Conservation (phyloP, 92 coral and sea anemone species). For the Palythoa grandiflora region DNA sequence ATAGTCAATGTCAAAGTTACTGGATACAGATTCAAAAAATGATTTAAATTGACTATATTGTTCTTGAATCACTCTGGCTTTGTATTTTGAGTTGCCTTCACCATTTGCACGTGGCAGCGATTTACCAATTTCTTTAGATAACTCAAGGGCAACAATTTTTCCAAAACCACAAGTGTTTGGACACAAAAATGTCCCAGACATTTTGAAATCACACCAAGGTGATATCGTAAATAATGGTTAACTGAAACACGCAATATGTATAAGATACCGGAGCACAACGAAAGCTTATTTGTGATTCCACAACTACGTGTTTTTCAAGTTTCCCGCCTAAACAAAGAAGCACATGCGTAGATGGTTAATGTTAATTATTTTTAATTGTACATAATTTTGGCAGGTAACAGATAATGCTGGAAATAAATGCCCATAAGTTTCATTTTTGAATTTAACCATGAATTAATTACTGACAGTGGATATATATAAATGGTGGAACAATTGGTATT, state of each 20-base stretch:
- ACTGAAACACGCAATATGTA: background rate
- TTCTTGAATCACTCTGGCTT: conserved; percentile 37
- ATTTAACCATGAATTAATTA: background rate
- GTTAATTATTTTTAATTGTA: conserved; percentile 14
- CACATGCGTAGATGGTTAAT: conserved; percentile 31
- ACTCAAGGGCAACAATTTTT: conserved; percentile 37
- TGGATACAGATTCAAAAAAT: conserved; percentile 13
- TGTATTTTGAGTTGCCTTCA: conserved; percentile 48
- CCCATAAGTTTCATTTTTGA: background rate
- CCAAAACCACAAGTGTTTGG: conserved; percentile 53
- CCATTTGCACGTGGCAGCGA: conserved; percentile 37
- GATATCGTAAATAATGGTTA: conserved; percentile 4
- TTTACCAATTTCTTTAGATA: conserved; percentile 41
- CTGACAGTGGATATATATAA: background rate
- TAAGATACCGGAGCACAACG: conserved; percentile 32
- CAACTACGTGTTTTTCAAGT: conserved; percentile 31
- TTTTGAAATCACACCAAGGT: conserved; percentile 37
- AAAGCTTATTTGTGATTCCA: conserved; percentile 25
- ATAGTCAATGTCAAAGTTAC: conserved; percentile 38
- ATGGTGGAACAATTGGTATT: background rate
- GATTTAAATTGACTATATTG: conserved; percentile 39
- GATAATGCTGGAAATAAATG: conserved; percentile 22
- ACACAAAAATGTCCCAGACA: conserved; percentile 59
- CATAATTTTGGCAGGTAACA: conserved; percentile 24
- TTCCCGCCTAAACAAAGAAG: conserved; percentile 25